These are phyloP conservation scores for Drosophila histrio DNA, from an alignment of 2,888 invertebrate species.

Conservation along the genomic window DNA sequence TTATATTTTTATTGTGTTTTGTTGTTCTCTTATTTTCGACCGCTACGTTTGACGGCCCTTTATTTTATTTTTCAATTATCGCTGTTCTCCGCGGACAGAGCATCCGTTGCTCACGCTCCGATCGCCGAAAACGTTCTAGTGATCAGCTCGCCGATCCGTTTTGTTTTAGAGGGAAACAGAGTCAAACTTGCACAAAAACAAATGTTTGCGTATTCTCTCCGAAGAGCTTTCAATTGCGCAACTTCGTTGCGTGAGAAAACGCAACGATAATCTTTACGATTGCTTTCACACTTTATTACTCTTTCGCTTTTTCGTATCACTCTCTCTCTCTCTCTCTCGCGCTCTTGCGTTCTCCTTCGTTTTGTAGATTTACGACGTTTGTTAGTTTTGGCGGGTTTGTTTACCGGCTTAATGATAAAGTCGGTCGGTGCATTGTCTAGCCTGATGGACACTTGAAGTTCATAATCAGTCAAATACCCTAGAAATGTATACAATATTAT, in stretches of 20 bases:
- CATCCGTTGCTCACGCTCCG: slow-evolving; percentile 26
- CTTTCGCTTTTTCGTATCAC: not conserved
- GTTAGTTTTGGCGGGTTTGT: slow-evolving; percentile 14
- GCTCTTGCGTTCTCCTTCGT: not conserved
- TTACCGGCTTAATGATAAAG: slow-evolving; percentile 14
- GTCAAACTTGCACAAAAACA: slow-evolving; percentile 7
- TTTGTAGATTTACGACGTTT: slow-evolving; percentile 6
- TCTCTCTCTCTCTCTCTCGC: not conserved
- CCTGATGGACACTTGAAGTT: slow-evolving; percentile 23
- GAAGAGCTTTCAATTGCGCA: slow-evolving; percentile 8
- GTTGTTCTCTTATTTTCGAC: slow-evolving; percentile 4
- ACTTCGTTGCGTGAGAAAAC: not conserved
- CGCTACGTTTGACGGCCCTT: slow-evolving; percentile 1
- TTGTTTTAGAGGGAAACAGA: slow-evolving; percentile 38
- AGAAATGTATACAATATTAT: not conserved
- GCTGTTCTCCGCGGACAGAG: not conserved
- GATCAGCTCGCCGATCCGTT: not conserved
- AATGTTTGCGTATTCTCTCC: slow-evolving; percentile 7
- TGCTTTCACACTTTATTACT: not conserved
- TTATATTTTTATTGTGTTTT: slow-evolving; percentile 7
- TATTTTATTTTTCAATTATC: slow-evolving; percentile 28
- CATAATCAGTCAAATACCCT: slow-evolving; percentile 31
- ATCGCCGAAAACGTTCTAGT: slow-evolving; percentile 47
- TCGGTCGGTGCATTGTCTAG: slow-evolving; percentile 7
- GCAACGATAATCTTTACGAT: not conserved